Evolutionary conservation across 2,888 invertebrate species (phyloP), one percentile per base, ranked within the genome.

Genomic region (Yponomeuta evonymella): DNA sequence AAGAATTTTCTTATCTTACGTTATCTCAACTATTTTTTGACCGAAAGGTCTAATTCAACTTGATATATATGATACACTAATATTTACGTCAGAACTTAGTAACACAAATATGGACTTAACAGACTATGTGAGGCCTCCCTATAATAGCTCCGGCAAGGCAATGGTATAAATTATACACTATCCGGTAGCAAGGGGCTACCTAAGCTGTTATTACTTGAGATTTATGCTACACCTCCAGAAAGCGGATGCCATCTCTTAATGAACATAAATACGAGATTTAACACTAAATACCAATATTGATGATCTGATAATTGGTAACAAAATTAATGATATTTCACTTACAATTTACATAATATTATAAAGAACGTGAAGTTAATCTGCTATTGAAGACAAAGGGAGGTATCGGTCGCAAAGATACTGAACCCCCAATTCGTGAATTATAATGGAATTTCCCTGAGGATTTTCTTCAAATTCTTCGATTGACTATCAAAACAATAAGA

Each of bases 191-290:
- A 74, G 75, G 75, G 71, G 72, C 69, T 8, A n/a, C 15, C 66
- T 72, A 73, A 76, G 74, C 75, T 75, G 74, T 75, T 76, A 78
- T 79, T 78, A 75, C 73, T 72, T 69, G 69, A 78, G 77, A 80
- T 81, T 80, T 80, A 80, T 78, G 76, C 74, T 79, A 79, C 77
- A 77, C 74, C 75, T 76, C 68, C 6, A 23, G 11, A 15, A 48
- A 64, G 43, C 67, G 75, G 74, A 78, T 74, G 76, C 73, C 78
- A 79, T 79, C 75, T 75, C 76, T 76, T 78, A 78, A 79, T 77
- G 75, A 77, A 75, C 74, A 72, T 71, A 58, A 72, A 70, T 72
- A 73, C 74, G 72, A 75, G 76, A 76, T 76, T 76, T 73, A 76
- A 75, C 74, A 73, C 72, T 71, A 68, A 63, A 70, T 51, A 6